phyloP scores from a whole-genome alignment of 2,888 invertebrate species.

The Ormia ochracea region DNA sequence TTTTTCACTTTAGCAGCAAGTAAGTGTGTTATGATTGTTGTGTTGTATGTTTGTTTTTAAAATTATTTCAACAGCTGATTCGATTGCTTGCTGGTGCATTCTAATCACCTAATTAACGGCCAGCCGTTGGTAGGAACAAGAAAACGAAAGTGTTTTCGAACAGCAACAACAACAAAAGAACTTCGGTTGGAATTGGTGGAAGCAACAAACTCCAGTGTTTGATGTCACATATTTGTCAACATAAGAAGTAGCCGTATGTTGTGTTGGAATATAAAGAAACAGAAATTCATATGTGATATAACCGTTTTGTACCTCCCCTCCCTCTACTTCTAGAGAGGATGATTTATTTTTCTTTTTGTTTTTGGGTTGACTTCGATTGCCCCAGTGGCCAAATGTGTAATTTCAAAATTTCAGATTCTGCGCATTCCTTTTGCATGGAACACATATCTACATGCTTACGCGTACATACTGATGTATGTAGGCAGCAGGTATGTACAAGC shows the following conservation, averaged over 20 bases:
- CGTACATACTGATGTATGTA: not conserved
- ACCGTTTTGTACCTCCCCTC: not conserved
- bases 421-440: constrained; percentile 21
- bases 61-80: constrained; percentile 23
- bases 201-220: constrained; percentile 35
- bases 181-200: constrained; percentile 23
- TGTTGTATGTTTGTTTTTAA: not conserved
- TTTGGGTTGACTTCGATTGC: constrained; percentile 34
- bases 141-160: constrained; percentile 76
- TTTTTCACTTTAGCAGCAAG: not conserved
- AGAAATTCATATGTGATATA: constrained; percentile 22
- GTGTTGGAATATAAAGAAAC: constrained; percentile 33
- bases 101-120: constrained; percentile 76
- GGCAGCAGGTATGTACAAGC: too few species aligned
- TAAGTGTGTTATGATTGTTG: too few species aligned
- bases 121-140: constrained; percentile 77
- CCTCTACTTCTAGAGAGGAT: not conserved
- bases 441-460: not conserved
- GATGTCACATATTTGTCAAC: constrained; percentile 45
- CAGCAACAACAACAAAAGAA: not conserved
- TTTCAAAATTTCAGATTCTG: constrained; percentile 45
- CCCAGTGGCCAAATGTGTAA: constrained; percentile 23
- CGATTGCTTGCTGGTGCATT: constrained; percentile 47
- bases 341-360: too few species aligned
- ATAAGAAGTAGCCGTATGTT: constrained; percentile 59